These are phyloP conservation scores for Poeciliopsis paucimaculata DNA, from an alignment of 2,797 vertebrate species.

Conservation along the genomic window DNA sequence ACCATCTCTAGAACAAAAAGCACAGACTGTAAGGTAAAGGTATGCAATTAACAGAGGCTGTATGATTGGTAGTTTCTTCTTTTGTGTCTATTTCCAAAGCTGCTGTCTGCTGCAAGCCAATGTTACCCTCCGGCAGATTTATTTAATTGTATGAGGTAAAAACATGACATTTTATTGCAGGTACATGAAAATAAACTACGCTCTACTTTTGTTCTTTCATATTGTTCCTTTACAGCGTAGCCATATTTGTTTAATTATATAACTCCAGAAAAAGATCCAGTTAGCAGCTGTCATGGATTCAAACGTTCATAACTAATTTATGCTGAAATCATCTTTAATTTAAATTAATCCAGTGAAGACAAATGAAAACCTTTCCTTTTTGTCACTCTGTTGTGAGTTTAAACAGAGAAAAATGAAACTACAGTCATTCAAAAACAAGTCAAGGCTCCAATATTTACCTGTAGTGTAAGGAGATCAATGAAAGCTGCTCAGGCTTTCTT, in stretches of 20 bases:
- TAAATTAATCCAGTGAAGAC: neutral
- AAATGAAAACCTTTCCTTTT: neutral
- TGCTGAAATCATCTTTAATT: neutral
- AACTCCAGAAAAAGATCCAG: neutral
- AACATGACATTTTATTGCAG: neutral
- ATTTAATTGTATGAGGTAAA: neutral
- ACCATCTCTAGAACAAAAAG: neutral
- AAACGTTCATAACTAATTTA: neutral
- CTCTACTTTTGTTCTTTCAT: neutral
- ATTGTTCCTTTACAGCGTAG: neutral
- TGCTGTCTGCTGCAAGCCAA: neutral
- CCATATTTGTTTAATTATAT: neutral
- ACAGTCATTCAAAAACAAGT: neutral
- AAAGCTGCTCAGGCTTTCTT: slow-evolving; percentile 3
- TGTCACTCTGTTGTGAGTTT: neutral
- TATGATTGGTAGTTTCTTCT: neutral
- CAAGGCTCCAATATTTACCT: neutral
- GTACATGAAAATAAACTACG: neutral
- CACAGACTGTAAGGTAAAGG: neutral
- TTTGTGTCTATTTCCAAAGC: neutral
- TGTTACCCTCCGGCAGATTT: neutral
- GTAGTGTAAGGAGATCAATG: neutral
- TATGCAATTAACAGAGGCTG: neutral
- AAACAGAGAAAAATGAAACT: neutral
- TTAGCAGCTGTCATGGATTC: neutral